These are phyloP conservation scores for Dryobates pubescens DNA, from an alignment of 2,797 vertebrate genomes.

Conservation along the genomic window DNA sequence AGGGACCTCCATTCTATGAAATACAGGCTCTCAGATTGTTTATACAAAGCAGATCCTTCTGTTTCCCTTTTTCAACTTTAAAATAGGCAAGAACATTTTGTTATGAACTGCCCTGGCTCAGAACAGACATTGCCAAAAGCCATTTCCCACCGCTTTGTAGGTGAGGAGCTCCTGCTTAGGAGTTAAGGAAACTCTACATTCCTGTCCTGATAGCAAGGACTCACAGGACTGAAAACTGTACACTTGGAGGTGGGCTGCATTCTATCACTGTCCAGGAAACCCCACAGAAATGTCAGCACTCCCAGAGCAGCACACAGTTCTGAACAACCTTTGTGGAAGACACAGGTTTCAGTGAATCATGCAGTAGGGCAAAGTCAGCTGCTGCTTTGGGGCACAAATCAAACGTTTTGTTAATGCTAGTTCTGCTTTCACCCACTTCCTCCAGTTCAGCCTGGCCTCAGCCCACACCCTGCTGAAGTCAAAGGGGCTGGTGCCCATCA, in stretches of 20 bases:
- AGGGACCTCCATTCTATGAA: too few species aligned
- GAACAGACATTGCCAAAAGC: not conserved
- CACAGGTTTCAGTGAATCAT: not conserved
- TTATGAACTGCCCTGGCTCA: not conserved
- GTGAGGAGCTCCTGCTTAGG: not conserved
- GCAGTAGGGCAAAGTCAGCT: not conserved
- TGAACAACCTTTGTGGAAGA: not conserved
- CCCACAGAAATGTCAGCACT: not conserved
- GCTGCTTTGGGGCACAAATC: not conserved
- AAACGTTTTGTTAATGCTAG: not conserved
- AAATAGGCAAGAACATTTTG: not conserved
- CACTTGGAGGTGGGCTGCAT: not conserved
- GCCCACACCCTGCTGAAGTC: not conserved
- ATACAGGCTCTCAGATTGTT: not conserved
- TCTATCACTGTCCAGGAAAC: not conserved
- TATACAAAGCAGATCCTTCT: not conserved
- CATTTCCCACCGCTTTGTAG: not conserved
- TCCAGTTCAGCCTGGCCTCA: not conserved
- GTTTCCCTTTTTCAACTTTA: not conserved
- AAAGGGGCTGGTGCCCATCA: not conserved
- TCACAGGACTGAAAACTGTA: not conserved
- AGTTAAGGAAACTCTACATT: not conserved
- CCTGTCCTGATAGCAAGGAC: accelerated
- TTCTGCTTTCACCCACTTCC: conserved; percentile 20
- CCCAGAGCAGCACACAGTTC: not conserved